Evolutionary conservation across 2,797 vertebrate genomes (phyloP).

Genomic region (Platyrinchus mystaceus): DNA sequence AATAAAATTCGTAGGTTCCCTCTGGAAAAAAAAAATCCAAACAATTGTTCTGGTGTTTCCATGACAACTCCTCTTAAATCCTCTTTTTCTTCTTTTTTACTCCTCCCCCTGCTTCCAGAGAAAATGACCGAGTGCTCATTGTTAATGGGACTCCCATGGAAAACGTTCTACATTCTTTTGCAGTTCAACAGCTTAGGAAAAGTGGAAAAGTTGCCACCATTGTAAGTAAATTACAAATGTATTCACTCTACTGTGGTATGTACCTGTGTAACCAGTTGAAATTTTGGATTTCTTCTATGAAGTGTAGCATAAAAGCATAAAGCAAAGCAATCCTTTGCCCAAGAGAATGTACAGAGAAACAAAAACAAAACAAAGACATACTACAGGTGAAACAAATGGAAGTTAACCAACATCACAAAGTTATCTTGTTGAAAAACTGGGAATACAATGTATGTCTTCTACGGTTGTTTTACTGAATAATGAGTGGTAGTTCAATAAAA

Average conservation of each 20-base stretch:
- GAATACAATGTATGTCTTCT: background rate
- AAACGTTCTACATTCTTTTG: slow-evolving; percentile 88
- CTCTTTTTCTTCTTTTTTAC: background rate
- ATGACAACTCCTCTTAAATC: background rate
- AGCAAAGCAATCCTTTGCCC: background rate
- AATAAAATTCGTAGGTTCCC: background rate
- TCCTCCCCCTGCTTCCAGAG: slow-evolving; percentile 67
- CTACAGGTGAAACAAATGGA: background rate
- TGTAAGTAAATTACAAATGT: slow-evolving; percentile 79
- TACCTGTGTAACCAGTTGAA: background rate
- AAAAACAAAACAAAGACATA: background rate
- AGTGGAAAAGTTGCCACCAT: slow-evolving; percentile 96
- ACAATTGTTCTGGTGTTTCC: background rate
- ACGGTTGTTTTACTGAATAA: background rate
- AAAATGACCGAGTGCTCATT: slow-evolving; percentile 91
- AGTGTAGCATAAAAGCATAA: background rate
- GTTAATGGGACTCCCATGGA: slow-evolving; percentile 93
- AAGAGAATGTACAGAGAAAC: background rate
- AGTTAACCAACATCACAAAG: background rate
- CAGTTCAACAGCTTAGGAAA: slow-evolving; percentile 93
- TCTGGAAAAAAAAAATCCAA: background rate
- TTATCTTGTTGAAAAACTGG: background rate
- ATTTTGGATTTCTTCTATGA: background rate
- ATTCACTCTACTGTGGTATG: background rate
- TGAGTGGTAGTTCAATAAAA: background rate